Percentiles rank a stretch among this genome's conserved stretches.
Conservation (phyloP, 2,888 invertebrate genomes). For the Hemithea aestivaria region DNA sequence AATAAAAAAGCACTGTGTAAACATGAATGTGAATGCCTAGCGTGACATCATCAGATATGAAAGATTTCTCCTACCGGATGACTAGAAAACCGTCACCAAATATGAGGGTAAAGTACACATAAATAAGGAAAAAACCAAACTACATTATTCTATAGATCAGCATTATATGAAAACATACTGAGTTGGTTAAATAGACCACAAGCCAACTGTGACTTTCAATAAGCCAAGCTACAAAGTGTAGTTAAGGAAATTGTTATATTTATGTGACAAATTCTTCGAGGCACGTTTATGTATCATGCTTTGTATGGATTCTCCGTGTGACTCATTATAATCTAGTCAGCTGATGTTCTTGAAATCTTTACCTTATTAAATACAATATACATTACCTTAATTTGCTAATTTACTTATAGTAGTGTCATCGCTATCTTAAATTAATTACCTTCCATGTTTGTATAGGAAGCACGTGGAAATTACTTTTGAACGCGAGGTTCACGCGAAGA, state of each 20-base stretch:
- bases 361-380: constrained; percentile 15
- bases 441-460: constrained; percentile 50
- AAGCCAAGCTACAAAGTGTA: not conserved
- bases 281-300: constrained; percentile 18
- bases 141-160: too few relatives aligned
- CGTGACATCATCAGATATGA: too few relatives aligned
- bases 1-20: too few relatives aligned
- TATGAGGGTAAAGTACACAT: too few relatives aligned
- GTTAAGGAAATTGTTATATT: constrained; percentile 1
- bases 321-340: constrained; percentile 10
- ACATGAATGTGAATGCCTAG: too few relatives aligned
- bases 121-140: too few relatives aligned
- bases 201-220: too few relatives aligned
- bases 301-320: constrained; percentile 6
- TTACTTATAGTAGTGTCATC: constrained; percentile 28
- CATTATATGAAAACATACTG: too few relatives aligned
- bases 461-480: constrained; percentile 43
- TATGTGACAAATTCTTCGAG: not conserved
- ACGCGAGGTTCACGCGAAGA: constrained; percentile 49
- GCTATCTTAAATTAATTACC: constrained; percentile 36
- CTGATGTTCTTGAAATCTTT: constrained; percentile 11
- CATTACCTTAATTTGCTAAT: too few relatives aligned
- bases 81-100: too few relatives aligned
- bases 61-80: too few relatives aligned
- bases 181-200: too few relatives aligned